A percentile compares a stretch with the other conserved stretches of the same genome.
phyloP scores from a whole-genome alignment of 1,140 invertebrate species.

The Cydia splendana region DNA sequence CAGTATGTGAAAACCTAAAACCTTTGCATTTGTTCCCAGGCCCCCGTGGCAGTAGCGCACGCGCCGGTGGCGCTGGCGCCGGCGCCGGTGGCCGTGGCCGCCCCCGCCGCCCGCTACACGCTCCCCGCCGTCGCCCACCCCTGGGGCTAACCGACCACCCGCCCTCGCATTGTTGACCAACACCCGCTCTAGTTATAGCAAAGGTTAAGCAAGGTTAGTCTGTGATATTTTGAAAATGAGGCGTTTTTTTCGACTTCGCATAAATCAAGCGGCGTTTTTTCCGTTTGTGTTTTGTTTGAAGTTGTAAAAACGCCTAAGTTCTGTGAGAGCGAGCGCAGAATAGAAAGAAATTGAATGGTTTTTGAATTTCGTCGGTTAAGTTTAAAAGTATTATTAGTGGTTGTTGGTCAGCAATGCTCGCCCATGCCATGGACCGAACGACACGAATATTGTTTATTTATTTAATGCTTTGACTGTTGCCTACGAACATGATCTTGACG shows the following conservation, averaged over 20 bases:
- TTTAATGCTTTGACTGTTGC: constrained; percentile 76
- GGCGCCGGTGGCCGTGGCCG: constrained; percentile 68
- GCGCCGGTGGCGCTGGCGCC: constrained; percentile 60
- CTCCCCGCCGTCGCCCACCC: constrained; percentile 62
- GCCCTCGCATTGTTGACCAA: constrained; percentile 51
- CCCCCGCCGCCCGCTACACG: constrained; percentile 53
- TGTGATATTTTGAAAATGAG: constrained; percentile 10
- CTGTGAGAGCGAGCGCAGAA: constrained; percentile 24
- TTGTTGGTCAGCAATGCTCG: constrained; percentile 56
- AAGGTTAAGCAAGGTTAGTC: constrained; percentile 25
- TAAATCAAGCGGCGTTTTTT: neutral
- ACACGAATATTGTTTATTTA: constrained; percentile 64
- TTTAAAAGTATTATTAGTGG: constrained; percentile 28
- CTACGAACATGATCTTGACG: constrained; percentile 76
- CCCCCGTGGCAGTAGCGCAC: constrained; percentile 48
- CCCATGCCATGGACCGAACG: constrained; percentile 51
- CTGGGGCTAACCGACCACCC: constrained; percentile 58
- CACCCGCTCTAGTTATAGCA: constrained; percentile 8
- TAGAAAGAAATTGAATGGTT: neutral
- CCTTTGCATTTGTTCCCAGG: neutral
- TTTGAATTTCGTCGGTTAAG: constrained; percentile 10
- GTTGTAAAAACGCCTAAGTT: neutral
- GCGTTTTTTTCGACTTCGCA: neutral
- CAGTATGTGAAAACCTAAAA: constrained; percentile 28
- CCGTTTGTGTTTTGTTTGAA: neutral